Evolutionary conservation across 1,140 invertebrate genomes (phyloP), one percentile per base, ranked within the genome.

Genomic region (Drosophila erecta): DNA sequence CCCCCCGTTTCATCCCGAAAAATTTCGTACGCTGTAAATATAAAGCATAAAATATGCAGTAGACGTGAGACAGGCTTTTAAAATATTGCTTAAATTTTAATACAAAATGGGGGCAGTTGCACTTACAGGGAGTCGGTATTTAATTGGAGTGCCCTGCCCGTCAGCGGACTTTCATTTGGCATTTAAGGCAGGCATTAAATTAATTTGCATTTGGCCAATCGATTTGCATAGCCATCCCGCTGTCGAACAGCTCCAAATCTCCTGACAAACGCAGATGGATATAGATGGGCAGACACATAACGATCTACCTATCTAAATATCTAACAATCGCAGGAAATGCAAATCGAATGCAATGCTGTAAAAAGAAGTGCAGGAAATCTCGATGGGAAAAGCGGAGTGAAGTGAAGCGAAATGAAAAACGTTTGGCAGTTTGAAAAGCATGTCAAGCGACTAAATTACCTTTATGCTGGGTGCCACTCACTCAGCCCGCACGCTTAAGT

Each of bases 401-500:
- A 24, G 24, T 24, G 12, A 41, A 33, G 11, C n/a, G 15, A 70
- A 70, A 57, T 37, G 64, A 51, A 67, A 85, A 85, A 46, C 67
- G 79, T 69, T 85, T 85, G 81, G 76, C 81, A 85, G 74, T 60
- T 84, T 59, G 66, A 87, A 81, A 87, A 79, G 66, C 83, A 87
- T 87, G 83, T 87, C 84, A 87, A 78, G 84, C 76, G 84, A 89
- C 65, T 89, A 83, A 87, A 77, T 87, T 79, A 87, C 76, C 76
- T 76, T 73, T 86, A 84, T 85, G 69, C 50, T 40, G 37, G 37
- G 14, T 43, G 40, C 58, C 51, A 49, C 46, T 49, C 40, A 50
- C 50, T 40, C 37, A 47, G 47, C 24, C 66, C 40, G 38, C 30
- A 15, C 50, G 30, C 60, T 20, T 33, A 37, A 44, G 55, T 66